Base-by-base conservation (phyloP, 2,888 invertebrate species). In the Amaurobius ferox region DNA sequence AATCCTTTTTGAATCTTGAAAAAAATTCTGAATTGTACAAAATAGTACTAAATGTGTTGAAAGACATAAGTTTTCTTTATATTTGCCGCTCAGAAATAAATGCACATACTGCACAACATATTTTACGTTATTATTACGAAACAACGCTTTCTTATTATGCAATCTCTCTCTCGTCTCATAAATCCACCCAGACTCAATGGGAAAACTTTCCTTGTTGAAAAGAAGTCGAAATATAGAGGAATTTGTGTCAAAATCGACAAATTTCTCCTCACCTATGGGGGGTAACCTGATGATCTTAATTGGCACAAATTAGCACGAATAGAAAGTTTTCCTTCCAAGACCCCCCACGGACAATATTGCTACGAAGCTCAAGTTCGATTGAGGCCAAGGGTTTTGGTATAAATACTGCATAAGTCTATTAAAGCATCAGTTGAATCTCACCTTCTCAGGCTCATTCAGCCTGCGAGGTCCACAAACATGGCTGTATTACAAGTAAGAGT, bases 371-470 rank as follows among this genome's bases (percentile, higher is more conserved):
- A 16, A 55, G 19, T 1, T 23, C 23, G 55, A 83, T 83, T 32
- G 70, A 76, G 83, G 83, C 26, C 83, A 67, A 13, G 26, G n/a
- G 16, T 11, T 30, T 26, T 35, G 13, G 48, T 83, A 83, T 83
- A 83, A 64, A 83, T 71, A 48, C 29, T 1, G 19, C 35, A 71
- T 32, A 9, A 7, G 19, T 0, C 13, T 3, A 9, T n/a, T 0
- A 16, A 23, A 29, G 1, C 39, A 39, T n/a, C 70, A 83, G 35
- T 26, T 7, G 32, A 19, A 26, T 66, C n/a, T n/a, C 19, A 35
- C 30, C 83, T 83, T 77, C 74, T 62, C 83, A 83, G 83, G 83
- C 83, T 77, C 23, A 68, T 5, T 11, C 19, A 35, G 83, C 76
- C 83, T 83, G 83, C 48, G 77, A 77, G 61, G 71, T 64, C 39